Base-by-base conservation (phyloP, 2,888 invertebrate genomes). In the Eurytoma californica region DNA sequence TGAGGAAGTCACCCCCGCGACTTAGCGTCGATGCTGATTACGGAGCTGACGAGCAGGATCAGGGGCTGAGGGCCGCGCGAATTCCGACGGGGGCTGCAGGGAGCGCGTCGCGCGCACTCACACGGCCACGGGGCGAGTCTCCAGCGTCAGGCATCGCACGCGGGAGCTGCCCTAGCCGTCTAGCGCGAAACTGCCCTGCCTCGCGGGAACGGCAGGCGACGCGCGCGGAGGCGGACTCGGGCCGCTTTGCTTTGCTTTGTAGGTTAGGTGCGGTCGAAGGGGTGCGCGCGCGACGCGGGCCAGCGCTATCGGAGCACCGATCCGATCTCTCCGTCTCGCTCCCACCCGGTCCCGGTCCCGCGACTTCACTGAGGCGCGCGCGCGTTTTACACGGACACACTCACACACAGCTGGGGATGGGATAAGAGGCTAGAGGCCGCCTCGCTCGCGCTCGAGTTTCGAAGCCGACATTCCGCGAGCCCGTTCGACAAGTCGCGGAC, bases 241-340 rank as follows among this genome's bases (percentile, higher is more conserved):
- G 18, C n/a, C n/a, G 67, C 24, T 39, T 39, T 39, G 9, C 9
- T 9, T 39, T 39, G 39, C 39, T 16, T 76, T 76, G 24, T 69
- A 76, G 76, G 76, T 76, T 76, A 76, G 69, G 57, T 24, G 20
- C 51, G 51, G 20, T 16, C 47, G 28, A 20, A 55, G 20, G 60
- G 60, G 76, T 51, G 69, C 68, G 69, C 63, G 69, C 76, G 76
- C 76, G 63, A 76, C 75, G 61, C 12, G 65, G 65, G 55, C 47
- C 7, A 30, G 53, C 61, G 18, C 28, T 30, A 68, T 18, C 47
- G 16, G 55, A n/a, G 30, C 67, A 18, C 18, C 49, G 49, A 47
- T 9, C 12, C 49, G 18, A 16, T 53, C 51, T 69, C 39, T 57
- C 18, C 24, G 18, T 55, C 69, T 58, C n/a, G 16, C 39, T 49